Base-by-base conservation (phyloP, 1,140 invertebrate species). In the Macrotrachela quadricornifera region DNA sequence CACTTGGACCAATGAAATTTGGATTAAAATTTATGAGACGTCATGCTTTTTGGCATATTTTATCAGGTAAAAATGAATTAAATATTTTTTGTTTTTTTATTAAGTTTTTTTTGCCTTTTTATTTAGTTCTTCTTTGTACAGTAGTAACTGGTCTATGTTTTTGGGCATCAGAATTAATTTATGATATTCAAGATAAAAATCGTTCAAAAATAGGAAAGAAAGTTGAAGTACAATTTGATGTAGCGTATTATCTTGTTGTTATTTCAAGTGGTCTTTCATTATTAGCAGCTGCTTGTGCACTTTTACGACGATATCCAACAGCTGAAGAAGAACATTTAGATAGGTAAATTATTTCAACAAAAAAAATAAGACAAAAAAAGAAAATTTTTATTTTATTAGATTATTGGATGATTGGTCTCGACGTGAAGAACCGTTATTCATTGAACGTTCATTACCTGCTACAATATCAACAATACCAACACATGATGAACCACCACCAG, bases 251-350 rank as follows among this genome's bases (percentile, higher is more conserved):
- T 37, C 30, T 53, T 16, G 36, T 53, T 47, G 51, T 53, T 21
- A 17, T 53, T 6, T 39, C 51, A 12, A 53, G 51, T 39, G 51
- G 44, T 15, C 36, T 53, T 13, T 53, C 45, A 15, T 46, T 53
- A 30, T n/a, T 53, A 16, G 51, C 51, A 44, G 40, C 51, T 18
- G 51, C 51, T 8, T 53, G 46, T 53, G 46, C 45, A 38, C 44
- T 53, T 13, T 36, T 53, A 13, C 18, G 51, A 42, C 51, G 51
- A 8, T 53, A 53, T 48, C 51, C 51, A 8, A 40, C 30, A 16
- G 51, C 46, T 43, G 51, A 53, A 46, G 51, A 53, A 13, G 51
- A 53, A 16, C 51, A 53, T n/a, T 37, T 53, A 8, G 51, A 47
- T 18, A 17, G 51, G 21, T 30, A 30, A 30, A 8, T 30, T 30